Base-by-base conservation (phyloP, 2,113 vertebrate genomes). In the Prochilodus magdalenae region DNA sequence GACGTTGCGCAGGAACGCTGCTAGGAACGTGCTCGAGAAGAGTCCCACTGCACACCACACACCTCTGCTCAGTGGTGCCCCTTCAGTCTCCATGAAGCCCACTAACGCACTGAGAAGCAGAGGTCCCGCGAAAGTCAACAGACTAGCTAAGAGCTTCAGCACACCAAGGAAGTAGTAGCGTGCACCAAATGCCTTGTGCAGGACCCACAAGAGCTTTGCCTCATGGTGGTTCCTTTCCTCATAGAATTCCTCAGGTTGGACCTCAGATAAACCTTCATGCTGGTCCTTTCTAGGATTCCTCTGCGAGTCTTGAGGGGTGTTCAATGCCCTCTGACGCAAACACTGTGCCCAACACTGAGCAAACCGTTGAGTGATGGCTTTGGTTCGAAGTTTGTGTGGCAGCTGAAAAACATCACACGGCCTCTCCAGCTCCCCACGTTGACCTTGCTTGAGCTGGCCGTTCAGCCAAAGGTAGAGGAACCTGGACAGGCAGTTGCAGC, bases 401-500 rank as follows among this genome's bases (percentile, higher is more conserved):
- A 99, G 95, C 12, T 86, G 91, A 63, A 88, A 96, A 47, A 96
- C 90, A 55, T 98, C 94, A 5, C 88, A 84, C 0, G 96, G 92
- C 26, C 87, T 89, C 44, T 87, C 92, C 82, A 99, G 90, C 73
- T 95, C 93, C 70, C 94, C 89, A 12, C 84, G 88, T 75, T 92
- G 92, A 18, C 98, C 98, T 11, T 90, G 90, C 51, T 86, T 84
- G 87, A 99, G 92, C 0, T 99, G 92, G 15, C 96, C 96, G 15
- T 93, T 94, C 92, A 99, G 83, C 98, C 98, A 99, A 36, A 94
- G 76, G 82, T 97, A 98, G 80, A 98, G 96, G 66, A 99, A 93
- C n/a, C 93, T 89, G 0, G 97, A 99, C 2, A 95, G 29, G 90
- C 94, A 98, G 84, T 94, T 93, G 78, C 95, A 96, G 7, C 96